Evolutionary conservation across 2,888 invertebrate species (phyloP).

Genomic region (Hypolimnas misippus): DNA sequence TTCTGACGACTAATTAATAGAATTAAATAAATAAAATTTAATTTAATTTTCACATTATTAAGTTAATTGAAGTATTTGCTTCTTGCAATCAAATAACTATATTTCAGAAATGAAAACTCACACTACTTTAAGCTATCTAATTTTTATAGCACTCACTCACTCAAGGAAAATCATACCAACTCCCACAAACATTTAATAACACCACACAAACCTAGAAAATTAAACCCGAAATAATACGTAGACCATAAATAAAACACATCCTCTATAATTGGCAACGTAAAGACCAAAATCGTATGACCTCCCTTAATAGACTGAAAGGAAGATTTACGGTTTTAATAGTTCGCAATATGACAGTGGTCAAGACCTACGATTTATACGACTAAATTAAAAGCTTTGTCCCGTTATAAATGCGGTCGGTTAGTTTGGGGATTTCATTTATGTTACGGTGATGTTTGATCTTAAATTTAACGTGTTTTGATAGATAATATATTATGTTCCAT

Average conservation of each 20-base stretch:
- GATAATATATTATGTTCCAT: too few species aligned
- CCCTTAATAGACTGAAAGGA: conserved; percentile 38
- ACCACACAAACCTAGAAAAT: not conserved
- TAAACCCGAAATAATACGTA: not conserved
- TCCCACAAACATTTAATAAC: not conserved
- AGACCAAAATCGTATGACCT: conserved; percentile 18
- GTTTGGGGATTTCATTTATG: conserved; percentile 9
- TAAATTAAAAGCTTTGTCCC: conserved; percentile 66
- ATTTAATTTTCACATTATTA: too few species aligned
- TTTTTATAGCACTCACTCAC: too few species aligned
- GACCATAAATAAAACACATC: conserved; percentile 11
- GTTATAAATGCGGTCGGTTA: conserved; percentile 48
- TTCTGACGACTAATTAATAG: too few species aligned
- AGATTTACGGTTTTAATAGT: conserved; percentile 80
- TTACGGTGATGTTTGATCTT: too few species aligned
- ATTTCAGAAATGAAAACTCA: too few species aligned
- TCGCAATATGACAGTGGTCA: conserved; percentile 60
- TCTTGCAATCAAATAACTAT: too few species aligned
- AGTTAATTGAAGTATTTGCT: too few species aligned
- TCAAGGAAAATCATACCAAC: not conserved
- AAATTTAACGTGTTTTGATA: too few species aligned
- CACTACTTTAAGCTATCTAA: too few species aligned
- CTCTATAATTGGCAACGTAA: conserved; percentile 13
- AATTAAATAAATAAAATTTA: too few species aligned
- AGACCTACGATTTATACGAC: conserved; percentile 62